These are phyloP conservation scores for Sitta carolinensis DNA, from an alignment of 2,797 vertebrate genomes.

Conservation along the genomic window DNA sequence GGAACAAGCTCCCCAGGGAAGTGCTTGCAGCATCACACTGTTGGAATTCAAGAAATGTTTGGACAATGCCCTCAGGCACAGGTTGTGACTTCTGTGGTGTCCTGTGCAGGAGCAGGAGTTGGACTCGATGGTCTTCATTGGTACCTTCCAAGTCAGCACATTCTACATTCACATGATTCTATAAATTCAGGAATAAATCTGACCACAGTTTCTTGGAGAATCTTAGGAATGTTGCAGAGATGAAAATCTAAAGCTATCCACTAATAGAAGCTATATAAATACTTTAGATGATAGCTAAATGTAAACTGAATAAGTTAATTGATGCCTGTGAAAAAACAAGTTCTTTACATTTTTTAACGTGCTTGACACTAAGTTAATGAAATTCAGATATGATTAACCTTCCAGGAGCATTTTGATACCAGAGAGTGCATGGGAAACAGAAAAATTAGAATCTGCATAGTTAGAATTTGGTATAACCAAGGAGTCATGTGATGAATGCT, in stretches of 20 bases:
- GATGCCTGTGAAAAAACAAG: neutral
- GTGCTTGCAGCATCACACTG: fast-evolving
- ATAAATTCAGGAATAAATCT: neutral
- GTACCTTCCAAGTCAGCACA: neutral
- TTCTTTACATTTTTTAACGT: neutral
- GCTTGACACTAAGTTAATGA: neutral
- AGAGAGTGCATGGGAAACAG: neutral
- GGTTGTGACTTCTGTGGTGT: fast-evolving
- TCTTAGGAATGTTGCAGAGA: neutral
- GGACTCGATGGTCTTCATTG: fast-evolving
- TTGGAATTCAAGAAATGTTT: neutral
- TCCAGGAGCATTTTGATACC: neutral
- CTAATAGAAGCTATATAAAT: neutral
- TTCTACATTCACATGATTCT: neutral
- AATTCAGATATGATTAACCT: constrained; percentile 1
- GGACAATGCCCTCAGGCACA: neutral
- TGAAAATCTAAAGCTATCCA: neutral
- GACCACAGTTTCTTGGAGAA: neutral
- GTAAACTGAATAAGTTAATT: neutral
- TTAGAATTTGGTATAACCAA: neutral
- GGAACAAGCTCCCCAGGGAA: neutral
- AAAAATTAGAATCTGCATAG: neutral
- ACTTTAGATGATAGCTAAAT: neutral
- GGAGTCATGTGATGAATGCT: neutral
- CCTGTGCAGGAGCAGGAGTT: too few relatives aligned